Evolutionary conservation across 2,797 vertebrate species (phyloP), one percentile per base, ranked within the genome.

Genomic region (Sebastiscus albofasciatus): DNA sequence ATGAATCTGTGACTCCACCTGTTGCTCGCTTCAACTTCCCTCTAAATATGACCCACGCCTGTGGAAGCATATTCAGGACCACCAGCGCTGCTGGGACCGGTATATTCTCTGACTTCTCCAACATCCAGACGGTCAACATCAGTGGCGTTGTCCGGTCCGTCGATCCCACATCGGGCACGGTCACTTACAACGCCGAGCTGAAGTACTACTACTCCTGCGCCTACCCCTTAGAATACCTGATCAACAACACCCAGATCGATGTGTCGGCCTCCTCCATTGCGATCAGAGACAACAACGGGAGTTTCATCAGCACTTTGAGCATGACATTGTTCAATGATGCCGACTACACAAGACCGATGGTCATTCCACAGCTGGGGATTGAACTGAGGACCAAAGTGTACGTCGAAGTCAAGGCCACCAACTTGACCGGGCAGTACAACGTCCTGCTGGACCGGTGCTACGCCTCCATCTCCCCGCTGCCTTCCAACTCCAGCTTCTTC

Each of bases 261-360:
- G 94, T 96, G 93, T 96, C 94, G 3, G 78, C 90, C 5, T 93
- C 95, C 36, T 94, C 94, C 59, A 90, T 96, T 34, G 91, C 95
- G 2, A 76, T 96, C 62, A 94, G 82, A 75, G 95, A 96, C 90
- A 96, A 90, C 86, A 96, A 96, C 34, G 96, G 96, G 2, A 96
- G 93, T 85, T 97, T 97, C 92, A 93, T 96, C 89, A 96, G 96
- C 93, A 96, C 96, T 3, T 87, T 97, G 52, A 94, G 75, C 59
- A 84, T 96, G 75, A 80, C 87, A 42, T 88, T 96, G 18, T 97
- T 83, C 88, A 82, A 36, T 2, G 94, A 97, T 5, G 0, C 1
- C 29, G 79, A 62, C 55, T 96, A 89, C 80, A 81, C 71, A 3
- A 29, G 0, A 20, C 86, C 89, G 0, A 33, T 96, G 73, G 0